Evolutionary conservation across 2,797 vertebrate species (phyloP).

Genomic region (Molossus molossus): DNA sequence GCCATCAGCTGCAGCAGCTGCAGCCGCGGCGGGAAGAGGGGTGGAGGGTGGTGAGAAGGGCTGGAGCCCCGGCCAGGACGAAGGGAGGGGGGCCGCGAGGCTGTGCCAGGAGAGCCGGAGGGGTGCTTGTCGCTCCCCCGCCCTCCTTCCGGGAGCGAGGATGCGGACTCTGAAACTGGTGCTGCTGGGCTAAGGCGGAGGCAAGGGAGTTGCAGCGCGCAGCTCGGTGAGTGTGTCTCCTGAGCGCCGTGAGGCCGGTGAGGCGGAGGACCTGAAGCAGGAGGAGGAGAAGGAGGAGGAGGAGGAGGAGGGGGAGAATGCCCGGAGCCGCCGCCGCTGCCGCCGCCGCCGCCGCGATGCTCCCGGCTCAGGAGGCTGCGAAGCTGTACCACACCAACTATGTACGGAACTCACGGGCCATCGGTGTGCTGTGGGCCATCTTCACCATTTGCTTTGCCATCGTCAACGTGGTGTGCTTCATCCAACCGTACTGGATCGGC

Average conservation of each 20-base stretch:
- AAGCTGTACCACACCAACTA: slow-evolving; percentile 98
- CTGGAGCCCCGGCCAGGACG: slow-evolving; percentile 55
- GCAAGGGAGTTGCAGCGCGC: slow-evolving; percentile 80
- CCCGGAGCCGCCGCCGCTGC: slow-evolving; percentile 90
- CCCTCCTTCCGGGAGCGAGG: slow-evolving; percentile 78
- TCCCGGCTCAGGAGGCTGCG: slow-evolving; percentile 97
- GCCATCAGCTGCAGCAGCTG: slow-evolving; percentile 79
- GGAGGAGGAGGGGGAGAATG: slow-evolving; percentile 88
- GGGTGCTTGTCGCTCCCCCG: slow-evolving; percentile 74
- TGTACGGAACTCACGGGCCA: slow-evolving; percentile 97
- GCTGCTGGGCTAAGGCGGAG: slow-evolving; percentile 83
- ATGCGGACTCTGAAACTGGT: slow-evolving; percentile 81
- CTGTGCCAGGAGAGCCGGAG: slow-evolving; percentile 71
- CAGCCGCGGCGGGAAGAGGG: slow-evolving; percentile 56
- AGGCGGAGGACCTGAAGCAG: slow-evolving; percentile 4
- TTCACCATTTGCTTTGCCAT: slow-evolving; percentile 98
- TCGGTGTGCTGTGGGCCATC: slow-evolving; percentile 98
- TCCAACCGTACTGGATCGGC: slow-evolving; percentile 98
- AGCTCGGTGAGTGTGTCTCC: slow-evolving; percentile 80
- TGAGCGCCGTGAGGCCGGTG: slow-evolving; percentile 72
- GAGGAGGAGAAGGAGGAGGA: slow-evolving; percentile 60
- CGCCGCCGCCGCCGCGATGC: slow-evolving; percentile 93
- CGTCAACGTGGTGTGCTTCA: slow-evolving; percentile 97
- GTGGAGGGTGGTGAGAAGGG: slow-evolving; percentile 58
- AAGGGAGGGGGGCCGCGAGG: slow-evolving; percentile 62